phyloP scores from a whole-genome alignment of 2,888 invertebrate species.

The Meghimatium bilineatum region DNA sequence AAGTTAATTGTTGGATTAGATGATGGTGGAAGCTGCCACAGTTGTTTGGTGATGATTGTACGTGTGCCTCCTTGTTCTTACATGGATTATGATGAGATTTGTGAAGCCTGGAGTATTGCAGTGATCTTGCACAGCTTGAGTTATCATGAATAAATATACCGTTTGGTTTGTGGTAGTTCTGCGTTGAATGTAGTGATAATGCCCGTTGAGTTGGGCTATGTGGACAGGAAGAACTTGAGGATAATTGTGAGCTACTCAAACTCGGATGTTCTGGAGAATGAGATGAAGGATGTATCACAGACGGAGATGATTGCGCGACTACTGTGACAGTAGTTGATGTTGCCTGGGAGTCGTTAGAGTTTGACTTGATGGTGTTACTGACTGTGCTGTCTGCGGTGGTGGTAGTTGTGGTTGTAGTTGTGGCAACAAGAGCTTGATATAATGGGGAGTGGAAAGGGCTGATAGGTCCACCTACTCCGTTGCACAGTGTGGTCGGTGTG shows the following conservation, averaged over 20 bases:
- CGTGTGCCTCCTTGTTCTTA: conserved; percentile 3
- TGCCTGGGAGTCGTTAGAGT: conserved; percentile 21
- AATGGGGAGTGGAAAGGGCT: conserved; percentile 28
- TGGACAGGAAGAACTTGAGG: background rate
- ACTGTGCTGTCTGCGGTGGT: conserved; percentile 34
- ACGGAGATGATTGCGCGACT: conserved; percentile 1
- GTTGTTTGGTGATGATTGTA: background rate
- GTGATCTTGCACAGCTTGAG: conserved; percentile 41
- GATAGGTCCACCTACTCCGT: conserved; percentile 32
- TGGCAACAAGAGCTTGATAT: conserved; percentile 17
- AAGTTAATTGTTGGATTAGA: background rate
- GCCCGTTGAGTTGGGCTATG: conserved; percentile 15
- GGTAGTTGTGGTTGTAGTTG: conserved; percentile 3
- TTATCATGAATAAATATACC: conserved; percentile 5
- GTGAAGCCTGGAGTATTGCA: conserved; percentile 33
- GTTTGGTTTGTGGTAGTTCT: background rate
- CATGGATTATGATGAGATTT: conserved; percentile 17
- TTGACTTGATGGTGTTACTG: conserved; percentile 26
- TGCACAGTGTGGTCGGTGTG: conserved; percentile 38
- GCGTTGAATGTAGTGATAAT: background rate
- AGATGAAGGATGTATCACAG: conserved; percentile 40
- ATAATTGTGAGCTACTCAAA: background rate
- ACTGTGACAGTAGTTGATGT: conserved; percentile 11
- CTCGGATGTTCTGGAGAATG: background rate
- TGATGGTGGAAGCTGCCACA: conserved; percentile 7